Percentiles rank a stretch among this genome's conserved stretches.
Evolutionary conservation across 2,797 vertebrate genomes (phyloP).

Genomic region (Cercopithecus diana): DNA sequence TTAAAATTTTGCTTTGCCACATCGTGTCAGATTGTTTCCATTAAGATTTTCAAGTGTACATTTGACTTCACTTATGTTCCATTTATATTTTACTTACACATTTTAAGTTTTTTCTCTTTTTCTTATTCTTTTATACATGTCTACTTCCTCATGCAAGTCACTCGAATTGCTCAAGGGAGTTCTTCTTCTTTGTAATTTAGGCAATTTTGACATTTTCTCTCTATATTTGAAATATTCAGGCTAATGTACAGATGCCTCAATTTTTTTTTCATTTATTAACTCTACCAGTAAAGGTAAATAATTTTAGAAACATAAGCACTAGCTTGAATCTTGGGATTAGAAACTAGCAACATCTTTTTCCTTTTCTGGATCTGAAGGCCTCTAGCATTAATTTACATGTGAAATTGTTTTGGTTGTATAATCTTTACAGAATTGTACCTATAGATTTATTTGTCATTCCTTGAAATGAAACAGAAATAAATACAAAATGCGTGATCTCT

Average conservation of each 20-base stretch:
- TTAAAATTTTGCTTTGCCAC: background rate
- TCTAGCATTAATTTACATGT: background rate
- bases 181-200: background rate
- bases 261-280: background rate
- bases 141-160: background rate
- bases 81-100: background rate
- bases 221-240: background rate
- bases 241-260: background rate
- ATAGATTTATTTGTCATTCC: background rate
- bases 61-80: background rate
- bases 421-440: background rate
- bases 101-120: background rate
- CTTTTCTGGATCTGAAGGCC: background rate
- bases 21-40: background rate
- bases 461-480: constrained; percentile 1
- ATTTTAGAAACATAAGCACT: background rate
- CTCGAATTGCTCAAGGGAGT: background rate
- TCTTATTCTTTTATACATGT: background rate
- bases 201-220: background rate
- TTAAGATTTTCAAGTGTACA: background rate
- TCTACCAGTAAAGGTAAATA: background rate
- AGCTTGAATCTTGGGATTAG: background rate
- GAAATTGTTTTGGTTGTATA: background rate
- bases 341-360: background rate
- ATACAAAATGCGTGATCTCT: background rate